phyloP scores from a whole-genome alignment of 2,797 vertebrate species.

The Falco cherrug region DNA sequence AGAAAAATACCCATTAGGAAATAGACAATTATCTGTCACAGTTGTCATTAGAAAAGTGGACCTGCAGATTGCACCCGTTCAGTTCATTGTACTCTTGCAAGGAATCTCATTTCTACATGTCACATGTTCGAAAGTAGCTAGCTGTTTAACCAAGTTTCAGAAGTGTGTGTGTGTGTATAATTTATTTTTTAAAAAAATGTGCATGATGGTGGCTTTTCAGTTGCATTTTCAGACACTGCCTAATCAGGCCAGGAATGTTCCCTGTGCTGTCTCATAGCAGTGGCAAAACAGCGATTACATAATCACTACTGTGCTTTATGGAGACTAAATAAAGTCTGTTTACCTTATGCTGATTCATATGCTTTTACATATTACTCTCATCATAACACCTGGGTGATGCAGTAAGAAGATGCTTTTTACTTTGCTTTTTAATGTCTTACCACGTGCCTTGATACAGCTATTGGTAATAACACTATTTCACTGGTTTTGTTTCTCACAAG shows the following conservation, averaged over 20 bases:
- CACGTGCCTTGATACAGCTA: not conserved
- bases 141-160: not conserved
- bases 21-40: not conserved
- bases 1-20: not conserved
- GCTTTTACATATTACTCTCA: not conserved
- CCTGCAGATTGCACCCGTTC: not conserved
- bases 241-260: conserved; percentile 49
- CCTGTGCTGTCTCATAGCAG: conserved; percentile 3
- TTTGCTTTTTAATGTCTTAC: not conserved
- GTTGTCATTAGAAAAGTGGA: not conserved
- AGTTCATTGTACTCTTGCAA: accelerated
- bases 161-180: not conserved
- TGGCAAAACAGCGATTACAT: conserved; percentile 56
- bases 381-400: not conserved
- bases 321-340: conserved; percentile 41
- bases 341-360: not conserved
- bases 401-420: not conserved
- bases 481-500: not conserved
- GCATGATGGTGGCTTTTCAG: conserved; percentile 9
- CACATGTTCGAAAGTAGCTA: not conserved
- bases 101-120: not conserved
- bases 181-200: not conserved
- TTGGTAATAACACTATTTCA: not conserved
- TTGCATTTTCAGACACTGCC: conserved; percentile 21
- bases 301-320: conserved; percentile 24